A percentile compares a stretch with the other conserved stretches of the same genome.
These are phyloP conservation scores for Danio jaintianensis DNA, from an alignment of 2,797 vertebrate species.

Conservation along the genomic window DNA sequence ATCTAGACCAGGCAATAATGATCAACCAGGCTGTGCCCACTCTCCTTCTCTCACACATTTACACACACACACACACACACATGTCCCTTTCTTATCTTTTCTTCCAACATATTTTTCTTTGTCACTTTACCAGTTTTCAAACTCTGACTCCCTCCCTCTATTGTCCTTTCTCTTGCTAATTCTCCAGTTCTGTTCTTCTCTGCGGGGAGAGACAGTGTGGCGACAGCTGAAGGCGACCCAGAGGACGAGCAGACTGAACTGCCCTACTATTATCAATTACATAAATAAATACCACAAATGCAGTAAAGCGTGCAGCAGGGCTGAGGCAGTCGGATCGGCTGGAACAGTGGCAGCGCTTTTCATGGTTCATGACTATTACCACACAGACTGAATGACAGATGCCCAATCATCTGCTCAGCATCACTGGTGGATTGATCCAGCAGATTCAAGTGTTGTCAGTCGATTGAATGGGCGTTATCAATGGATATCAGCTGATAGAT, in stretches of 20 bases:
- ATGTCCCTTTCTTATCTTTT: constrained; percentile 7
- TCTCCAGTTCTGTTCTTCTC: constrained; percentile 32
- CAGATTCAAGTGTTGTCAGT: too few species aligned
- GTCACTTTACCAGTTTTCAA: constrained; percentile 25
- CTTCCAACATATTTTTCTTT: constrained; percentile 24
- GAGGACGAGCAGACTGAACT: constrained; percentile 42
- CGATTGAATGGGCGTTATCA: too few species aligned
- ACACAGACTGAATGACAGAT: constrained; percentile 36
- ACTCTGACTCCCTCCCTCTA: constrained; percentile 17
- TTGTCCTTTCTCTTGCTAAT: constrained; percentile 35
- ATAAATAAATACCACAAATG: constrained; percentile 64
- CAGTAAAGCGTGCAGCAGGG: constrained; percentile 55
- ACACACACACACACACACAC: background rate
- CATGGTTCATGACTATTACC: constrained; percentile 39
- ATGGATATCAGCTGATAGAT: too few species aligned
- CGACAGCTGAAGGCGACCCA: constrained; percentile 38
- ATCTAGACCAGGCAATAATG: constrained; percentile 51
- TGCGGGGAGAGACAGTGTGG: constrained; percentile 47
- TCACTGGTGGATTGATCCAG: constrained; percentile 5
- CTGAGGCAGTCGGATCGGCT: background rate
- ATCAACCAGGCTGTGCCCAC: constrained; percentile 56
- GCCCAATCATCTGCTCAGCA: constrained; percentile 36
- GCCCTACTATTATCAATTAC: constrained; percentile 64
- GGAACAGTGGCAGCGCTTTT: constrained; percentile 38
- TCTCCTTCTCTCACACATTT: constrained; percentile 19